Base-by-base conservation (phyloP, 30 jellyfish, hydroid and myxozoan genomes). In the Aurelia aurita complex sp. Pacific region DNA sequence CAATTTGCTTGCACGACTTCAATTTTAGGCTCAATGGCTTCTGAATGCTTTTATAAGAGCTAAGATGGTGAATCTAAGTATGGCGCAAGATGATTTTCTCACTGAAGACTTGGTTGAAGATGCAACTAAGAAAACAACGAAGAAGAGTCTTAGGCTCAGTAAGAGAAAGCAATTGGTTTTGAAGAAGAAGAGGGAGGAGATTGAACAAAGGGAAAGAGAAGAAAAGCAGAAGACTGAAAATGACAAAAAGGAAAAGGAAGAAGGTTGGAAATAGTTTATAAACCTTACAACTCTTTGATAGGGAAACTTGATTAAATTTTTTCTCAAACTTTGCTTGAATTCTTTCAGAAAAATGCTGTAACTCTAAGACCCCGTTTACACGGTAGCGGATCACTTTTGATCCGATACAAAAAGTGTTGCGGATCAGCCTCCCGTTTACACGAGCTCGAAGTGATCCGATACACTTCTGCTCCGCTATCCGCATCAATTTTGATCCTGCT, bases 81-180 rank as follows among this genome's bases (percentile, higher is more conserved):
- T 79, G 89, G 89, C 89, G 38, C 40, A 63, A 46, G 80, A 64
- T 63, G 89, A 18, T 79, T 54, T 36, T 23, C 52, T 79, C 52
- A 13, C 40, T 16, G 53, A 42, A 35, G 89, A 79, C 34, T 10
- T 79, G 13, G 74, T 67, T n/a, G 89, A 66, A 51, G 78, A 65
- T 46, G 89, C 55, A 13, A 17, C 80, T 35, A 82, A 62, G 43
- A 82, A 53, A 15, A 79, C 64, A 40, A 82, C 92, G 13, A 82
- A 82, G 80, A 82, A 82, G 80, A 82, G 92, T 17, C 92, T 82
- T 35, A 57, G 92, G 42, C 86, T 82, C 2, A 82, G 92, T 65
- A 64, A 82, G 19, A 82, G 73, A 74, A 82, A 82, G 40, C 79
- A 82, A 61, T 52, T 82, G 67, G 75, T 72, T 10, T 18, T 69